Base-by-base conservation (phyloP, 2,797 vertebrate species). In the Garrulus glandarius region DNA sequence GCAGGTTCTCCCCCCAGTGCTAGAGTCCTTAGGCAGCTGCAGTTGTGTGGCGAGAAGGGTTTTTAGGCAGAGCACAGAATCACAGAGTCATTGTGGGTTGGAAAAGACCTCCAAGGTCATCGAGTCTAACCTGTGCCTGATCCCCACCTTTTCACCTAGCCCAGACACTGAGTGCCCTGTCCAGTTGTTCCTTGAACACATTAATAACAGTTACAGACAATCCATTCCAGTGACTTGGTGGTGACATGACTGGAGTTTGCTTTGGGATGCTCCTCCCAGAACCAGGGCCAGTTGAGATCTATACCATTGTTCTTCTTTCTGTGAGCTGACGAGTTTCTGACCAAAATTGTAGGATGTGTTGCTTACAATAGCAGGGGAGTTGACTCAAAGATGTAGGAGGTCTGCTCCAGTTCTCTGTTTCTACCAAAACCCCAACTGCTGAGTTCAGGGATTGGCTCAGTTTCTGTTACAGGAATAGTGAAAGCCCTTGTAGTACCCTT, bases 371-470 rank as follows among this genome's bases (percentile, higher is more conserved):
- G 63, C 56, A 84, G 67, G 77, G 53, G 37, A 64, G 11, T 15
- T 84, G 57, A 91, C 56, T 91, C 59, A 60, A 2, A 76, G 81
- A 49, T 77, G 68, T 36, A 77, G 88, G 63, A 89, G 60, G 24
- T 49, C 64, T 84, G 59, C 56, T 84, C 39, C 55, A 89, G 36
- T 57, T 87, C 81, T 93, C 91, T 82, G n/a, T 93, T 82, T 76
- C 69, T 50, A 30, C 24, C 41, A 59, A 82, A 89, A 59, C 12
- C 19, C 50, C 37, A 55, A 52, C 12, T 41, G 37, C 43, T 4
- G 14, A 46, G 49, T 75, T 84, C 53, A 78, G 34, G 83, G 55
- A 36, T 53, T 77, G 71, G 60, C 64, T 84, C 6, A 1, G 13
- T 74, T 87, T 76, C 47, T 85, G 2, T 63, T 37, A 46, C 52